These are phyloP conservation scores for Donacobius atricapilla DNA, from an alignment of 2,113 vertebrate species.

Conservation along the genomic window DNA sequence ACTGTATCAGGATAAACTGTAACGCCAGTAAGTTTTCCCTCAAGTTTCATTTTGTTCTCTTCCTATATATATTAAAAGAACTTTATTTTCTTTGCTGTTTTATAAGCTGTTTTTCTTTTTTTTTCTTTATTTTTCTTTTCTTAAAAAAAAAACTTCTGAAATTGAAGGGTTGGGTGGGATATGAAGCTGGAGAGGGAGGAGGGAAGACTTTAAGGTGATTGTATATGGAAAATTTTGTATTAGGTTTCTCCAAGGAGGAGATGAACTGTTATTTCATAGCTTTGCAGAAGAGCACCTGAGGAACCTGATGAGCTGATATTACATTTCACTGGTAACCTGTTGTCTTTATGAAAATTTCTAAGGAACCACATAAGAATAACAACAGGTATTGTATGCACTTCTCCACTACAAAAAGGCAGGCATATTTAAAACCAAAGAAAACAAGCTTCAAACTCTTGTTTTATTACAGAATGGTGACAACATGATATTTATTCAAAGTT, in stretches of 20 bases:
- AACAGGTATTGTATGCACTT: constrained; percentile 69
- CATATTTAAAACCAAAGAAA: background rate
- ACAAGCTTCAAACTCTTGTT: background rate
- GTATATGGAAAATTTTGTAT: background rate
- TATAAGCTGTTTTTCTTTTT: constrained; percentile 71
- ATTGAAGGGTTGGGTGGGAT: constrained; percentile 16
- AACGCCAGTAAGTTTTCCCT: constrained; percentile 99
- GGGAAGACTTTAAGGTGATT: background rate
- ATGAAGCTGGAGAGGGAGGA: background rate
- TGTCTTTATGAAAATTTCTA: constrained; percentile 42
- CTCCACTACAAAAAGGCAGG: constrained; percentile 66
- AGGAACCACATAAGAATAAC: constrained; percentile 28
- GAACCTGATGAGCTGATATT: constrained; percentile 48
- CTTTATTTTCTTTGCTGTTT: constrained; percentile 78
- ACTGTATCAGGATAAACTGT: constrained; percentile 99
- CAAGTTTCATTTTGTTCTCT: constrained; percentile 97
- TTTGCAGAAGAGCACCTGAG: constrained; percentile 60
- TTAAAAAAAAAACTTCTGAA: background rate
- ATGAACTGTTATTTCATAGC: constrained; percentile 62
- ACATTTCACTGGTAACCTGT: constrained; percentile 59
- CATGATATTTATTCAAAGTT: background rate
- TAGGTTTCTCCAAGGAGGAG: constrained; percentile 14
- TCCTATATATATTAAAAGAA: constrained; percentile 72
- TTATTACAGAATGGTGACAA: constrained; percentile 4
- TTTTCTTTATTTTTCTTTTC: background rate